Base-by-base conservation (phyloP, 2,113 vertebrate species). In the Ramphastos sulfuratus region DNA sequence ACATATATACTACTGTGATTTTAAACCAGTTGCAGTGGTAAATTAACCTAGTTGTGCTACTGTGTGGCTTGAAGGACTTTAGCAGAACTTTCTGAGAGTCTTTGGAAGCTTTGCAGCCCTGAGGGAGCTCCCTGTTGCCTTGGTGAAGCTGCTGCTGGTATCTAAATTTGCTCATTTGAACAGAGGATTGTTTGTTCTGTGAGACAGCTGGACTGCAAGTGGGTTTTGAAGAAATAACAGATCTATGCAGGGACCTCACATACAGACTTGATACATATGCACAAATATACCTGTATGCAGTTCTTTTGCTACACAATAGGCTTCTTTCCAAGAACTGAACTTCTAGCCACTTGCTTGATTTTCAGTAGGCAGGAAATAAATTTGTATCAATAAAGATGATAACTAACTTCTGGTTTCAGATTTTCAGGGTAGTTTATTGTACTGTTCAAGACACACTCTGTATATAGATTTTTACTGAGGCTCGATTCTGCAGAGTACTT, bases 101-200 rank as follows among this genome's bases (percentile, higher is more conserved):
- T 80, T 59, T 33, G 46, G 67, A 42, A 64, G 28, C 27, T 87
- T 83, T 85, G 52, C 72, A 67, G 37, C 37, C 56, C 64, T 79
- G 18, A 85, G 75, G 66, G 59, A 70, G 30, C 23, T 79, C 44
- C 70, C 50, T 74, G 64, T 87, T 93, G 46, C 56, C 69, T 55
- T 85, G 67, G 46, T 80, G 82, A 89, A 39, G 28, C 64, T 87
- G 59, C 48, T 82, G 1, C 48, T 82, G 27, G 15, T 74, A 8
- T 59, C 82, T 87, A 35, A 89, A 81, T 77, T 35, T 87, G 20
- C 24, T 66, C 5, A 12, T 87, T 91, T 67, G 55, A 95, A 67
- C 23, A 42, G 35, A 15, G 60, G 73, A n/a, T 4, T 83, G 31
- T 82, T 95, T 92, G 46, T 87, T 71, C 21, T 48, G 2, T 28